Evolutionary conservation across 2,888 invertebrate species (phyloP).

Genomic region (Macrosiphum euphorbiae): DNA sequence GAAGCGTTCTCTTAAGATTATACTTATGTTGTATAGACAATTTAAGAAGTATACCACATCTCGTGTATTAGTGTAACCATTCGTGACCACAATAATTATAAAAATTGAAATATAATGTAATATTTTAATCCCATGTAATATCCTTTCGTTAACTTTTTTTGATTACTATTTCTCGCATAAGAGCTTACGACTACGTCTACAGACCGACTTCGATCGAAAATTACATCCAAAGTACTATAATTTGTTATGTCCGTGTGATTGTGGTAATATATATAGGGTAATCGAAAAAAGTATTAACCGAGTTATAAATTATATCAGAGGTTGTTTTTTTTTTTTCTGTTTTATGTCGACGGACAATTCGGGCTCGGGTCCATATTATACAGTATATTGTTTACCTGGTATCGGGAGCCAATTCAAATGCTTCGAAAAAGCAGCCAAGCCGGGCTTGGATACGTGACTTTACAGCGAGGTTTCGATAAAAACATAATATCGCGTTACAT

Average conservation of each 20-base stretch:
- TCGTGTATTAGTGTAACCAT: background rate
- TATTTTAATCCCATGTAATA: background rate
- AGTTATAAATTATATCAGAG: background rate
- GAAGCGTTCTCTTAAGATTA: too few species aligned
- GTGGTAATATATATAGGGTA: background rate
- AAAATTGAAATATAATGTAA: background rate
- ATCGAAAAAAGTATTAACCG: background rate
- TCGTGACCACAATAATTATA: background rate
- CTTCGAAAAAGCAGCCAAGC: background rate
- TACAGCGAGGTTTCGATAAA: background rate
- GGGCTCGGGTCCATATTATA: background rate
- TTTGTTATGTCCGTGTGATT: background rate
- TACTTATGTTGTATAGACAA: background rate
- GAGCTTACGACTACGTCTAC: background rate
- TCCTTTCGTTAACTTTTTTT: background rate
- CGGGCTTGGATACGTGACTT: background rate
- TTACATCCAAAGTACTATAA: background rate
- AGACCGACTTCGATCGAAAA: background rate
- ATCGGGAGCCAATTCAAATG: background rate
- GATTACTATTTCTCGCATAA: background rate
- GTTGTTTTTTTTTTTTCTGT: background rate
- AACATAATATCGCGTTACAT: background rate
- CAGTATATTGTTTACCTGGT: background rate
- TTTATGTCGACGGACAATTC: background rate
- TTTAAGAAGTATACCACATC: background rate